A percentile compares a stretch with the other conserved stretches of the same genome.
Conservation (phyloP, 2,797 vertebrate genomes). For the Gadopsis marmoratus region DNA sequence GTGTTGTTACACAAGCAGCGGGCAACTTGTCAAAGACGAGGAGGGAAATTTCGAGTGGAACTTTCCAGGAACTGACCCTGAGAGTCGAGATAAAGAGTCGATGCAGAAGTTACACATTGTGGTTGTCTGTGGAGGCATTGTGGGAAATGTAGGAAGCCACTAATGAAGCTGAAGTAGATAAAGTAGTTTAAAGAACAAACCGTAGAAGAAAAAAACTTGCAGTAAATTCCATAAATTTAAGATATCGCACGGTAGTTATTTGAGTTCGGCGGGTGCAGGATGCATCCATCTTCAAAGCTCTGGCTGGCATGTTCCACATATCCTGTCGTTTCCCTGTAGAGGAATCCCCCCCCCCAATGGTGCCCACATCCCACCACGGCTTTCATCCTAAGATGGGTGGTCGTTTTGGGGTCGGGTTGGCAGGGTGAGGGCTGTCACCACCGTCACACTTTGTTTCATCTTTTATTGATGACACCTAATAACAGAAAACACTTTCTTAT, state of each 20-base stretch:
- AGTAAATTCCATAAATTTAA: too few species aligned
- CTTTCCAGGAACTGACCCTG: conserved; percentile 17
- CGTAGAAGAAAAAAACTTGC: background rate
- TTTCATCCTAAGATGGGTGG: conserved; percentile 48
- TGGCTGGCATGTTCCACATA: conserved; percentile 49
- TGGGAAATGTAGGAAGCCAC: background rate
- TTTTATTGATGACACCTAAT: background rate
- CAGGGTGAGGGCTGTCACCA: conserved; percentile 31
- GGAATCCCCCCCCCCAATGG: conserved; percentile 33
- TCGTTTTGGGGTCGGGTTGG: background rate
- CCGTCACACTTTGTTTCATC: conserved; percentile 19
- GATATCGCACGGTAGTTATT: background rate
- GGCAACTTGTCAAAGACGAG: conserved; percentile 26
- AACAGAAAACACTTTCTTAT: background rate
- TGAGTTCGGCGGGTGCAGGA: conserved; percentile 4
- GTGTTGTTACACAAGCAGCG: conserved; percentile 46
- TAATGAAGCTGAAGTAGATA: too few species aligned
- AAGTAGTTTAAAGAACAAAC: background rate
- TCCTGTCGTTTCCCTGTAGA: conserved; percentile 69
- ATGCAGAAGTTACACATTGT: background rate
- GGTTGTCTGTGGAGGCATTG: background rate
- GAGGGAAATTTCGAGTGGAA: background rate
- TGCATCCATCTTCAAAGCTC: conserved; percentile 40
- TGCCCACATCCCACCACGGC: conserved; percentile 32
- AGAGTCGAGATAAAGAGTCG: background rate